Base-by-base conservation (phyloP, 2,113 vertebrate species). In the Forbesichthys agassizii region DNA sequence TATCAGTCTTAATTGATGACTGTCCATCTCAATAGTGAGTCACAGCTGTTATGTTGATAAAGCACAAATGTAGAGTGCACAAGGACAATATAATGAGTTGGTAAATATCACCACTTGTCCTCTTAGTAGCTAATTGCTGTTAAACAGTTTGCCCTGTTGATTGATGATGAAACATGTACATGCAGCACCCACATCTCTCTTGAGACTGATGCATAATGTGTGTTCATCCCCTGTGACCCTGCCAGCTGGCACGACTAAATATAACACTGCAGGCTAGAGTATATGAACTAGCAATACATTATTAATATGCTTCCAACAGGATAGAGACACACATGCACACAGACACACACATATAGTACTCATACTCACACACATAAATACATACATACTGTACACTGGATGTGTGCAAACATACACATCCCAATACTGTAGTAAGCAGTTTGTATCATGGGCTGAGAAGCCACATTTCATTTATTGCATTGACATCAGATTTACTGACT, bases 91-190 rank as follows among this genome's bases (percentile, higher is more conserved):
- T 88, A 86, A 90, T 92, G 89, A 90, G 88, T 86, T 74, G 90
- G 87, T 90, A 90, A 91, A 92, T 91, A 92, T 91, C 90, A 89
- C 79, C 87, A 90, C 83, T 89, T 83, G 81, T 75, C 82, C 82
- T 87, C 84, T 88, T 81, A 84, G 77, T 61, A 85, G 82, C 85
- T 84, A 88, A 80, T 88, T 90, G 89, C 88, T 86, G 89, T 91
- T 92, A 91, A 91, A 91, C 90, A 89, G 88, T 91, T 90, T 86
- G 85, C 83, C 80, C 80, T 73, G 71, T 74, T 88, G 88, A 91
- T 91, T 81, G 90, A 90, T 90, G 89, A 82, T 90, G 88, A 91
- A 89, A 86, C 81, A 86, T 68, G 66, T 87, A 91, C 89, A 89
- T 86, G 86, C 79, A 78, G 86, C 79, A 78, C 80, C 83, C 90